Conservation (phyloP, 92 coral and sea anemone species). For the Phymanthus crucifer region DNA sequence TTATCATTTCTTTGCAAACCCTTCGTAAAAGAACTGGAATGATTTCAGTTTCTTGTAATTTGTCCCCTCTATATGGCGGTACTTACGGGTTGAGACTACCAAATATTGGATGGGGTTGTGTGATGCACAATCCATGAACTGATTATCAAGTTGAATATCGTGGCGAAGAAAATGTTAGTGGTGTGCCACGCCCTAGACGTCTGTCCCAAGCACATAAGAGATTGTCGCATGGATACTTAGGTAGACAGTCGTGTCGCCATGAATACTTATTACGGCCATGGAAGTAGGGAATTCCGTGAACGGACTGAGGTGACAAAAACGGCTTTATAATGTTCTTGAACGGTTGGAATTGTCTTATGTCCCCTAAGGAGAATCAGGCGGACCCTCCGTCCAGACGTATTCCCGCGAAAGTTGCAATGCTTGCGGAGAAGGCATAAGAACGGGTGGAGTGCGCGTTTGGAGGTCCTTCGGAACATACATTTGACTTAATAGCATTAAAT, state of each 20-base stretch:
- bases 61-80: no score
- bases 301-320: constrained; percentile 27
- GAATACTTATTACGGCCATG: constrained; percentile 28
- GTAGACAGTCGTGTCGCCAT: constrained; percentile 34
- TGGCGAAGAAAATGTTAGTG: constrained; percentile 40
- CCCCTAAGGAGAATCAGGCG: constrained; percentile 40
- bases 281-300: constrained; percentile 30
- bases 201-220: neutral
- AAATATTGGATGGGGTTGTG: constrained; percentile 39
- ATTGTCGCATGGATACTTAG: constrained; percentile 10
- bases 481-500: constrained; percentile 31
- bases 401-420: constrained; percentile 10
- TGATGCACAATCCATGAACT: constrained; percentile 2
- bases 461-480: constrained; percentile 21
- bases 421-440: constrained; percentile 8
- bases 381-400: constrained; percentile 52
- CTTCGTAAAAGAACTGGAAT: no score
- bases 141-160: constrained; percentile 9
- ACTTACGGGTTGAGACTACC: no score
- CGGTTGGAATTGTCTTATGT: constrained; percentile 35
- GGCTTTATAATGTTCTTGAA: neutral
- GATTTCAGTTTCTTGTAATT: no score
- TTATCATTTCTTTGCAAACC: no score
- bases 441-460: constrained; percentile 26
- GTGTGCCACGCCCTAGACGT: constrained; percentile 33